A percentile compares a stretch with the other conserved stretches of the same genome.
phyloP scores from a whole-genome alignment of 2,113 vertebrate species.

The Tricholaema leucomelas region DNA sequence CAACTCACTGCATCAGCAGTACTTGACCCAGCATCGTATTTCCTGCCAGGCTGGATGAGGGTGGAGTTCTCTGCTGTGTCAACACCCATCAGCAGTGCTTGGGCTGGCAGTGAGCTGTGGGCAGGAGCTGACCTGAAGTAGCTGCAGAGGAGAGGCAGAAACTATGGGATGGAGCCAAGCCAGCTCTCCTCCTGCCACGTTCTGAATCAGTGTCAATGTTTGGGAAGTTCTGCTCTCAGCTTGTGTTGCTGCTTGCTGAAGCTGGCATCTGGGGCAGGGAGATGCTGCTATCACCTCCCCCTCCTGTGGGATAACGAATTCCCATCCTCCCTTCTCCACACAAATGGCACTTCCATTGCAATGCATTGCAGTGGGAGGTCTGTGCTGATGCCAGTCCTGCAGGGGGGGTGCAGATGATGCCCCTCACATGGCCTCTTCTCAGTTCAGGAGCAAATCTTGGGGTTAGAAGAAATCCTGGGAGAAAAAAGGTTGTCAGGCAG shows the following conservation, averaged over 20 bases:
- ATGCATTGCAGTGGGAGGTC: neutral
- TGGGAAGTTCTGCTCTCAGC: neutral
- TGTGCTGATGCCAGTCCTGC: neutral
- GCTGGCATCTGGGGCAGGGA: neutral
- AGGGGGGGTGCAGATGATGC: neutral
- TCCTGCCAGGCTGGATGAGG: neutral
- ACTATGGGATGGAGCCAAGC: neutral
- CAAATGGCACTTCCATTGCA: neutral
- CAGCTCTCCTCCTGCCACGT: neutral
- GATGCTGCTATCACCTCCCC: neutral
- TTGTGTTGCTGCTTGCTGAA: neutral
- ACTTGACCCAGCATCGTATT: neutral
- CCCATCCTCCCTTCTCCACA: neutral
- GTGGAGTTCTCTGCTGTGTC: neutral
- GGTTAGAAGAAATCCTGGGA: neutral
- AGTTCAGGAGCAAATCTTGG: neutral
- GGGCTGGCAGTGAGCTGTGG: neutral
- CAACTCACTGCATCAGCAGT: neutral
- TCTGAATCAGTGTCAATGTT: neutral
- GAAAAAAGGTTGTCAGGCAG: neutral
- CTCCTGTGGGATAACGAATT: neutral
- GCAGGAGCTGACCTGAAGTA: neutral
- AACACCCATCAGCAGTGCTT: neutral
- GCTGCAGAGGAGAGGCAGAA: neutral
- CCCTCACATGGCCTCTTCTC: neutral